Percentiles rank a stretch among this genome's conserved stretches.
Evolutionary conservation across 2,797 vertebrate species (phyloP).

Genomic region (Myoxocephalus aenaeus): DNA sequence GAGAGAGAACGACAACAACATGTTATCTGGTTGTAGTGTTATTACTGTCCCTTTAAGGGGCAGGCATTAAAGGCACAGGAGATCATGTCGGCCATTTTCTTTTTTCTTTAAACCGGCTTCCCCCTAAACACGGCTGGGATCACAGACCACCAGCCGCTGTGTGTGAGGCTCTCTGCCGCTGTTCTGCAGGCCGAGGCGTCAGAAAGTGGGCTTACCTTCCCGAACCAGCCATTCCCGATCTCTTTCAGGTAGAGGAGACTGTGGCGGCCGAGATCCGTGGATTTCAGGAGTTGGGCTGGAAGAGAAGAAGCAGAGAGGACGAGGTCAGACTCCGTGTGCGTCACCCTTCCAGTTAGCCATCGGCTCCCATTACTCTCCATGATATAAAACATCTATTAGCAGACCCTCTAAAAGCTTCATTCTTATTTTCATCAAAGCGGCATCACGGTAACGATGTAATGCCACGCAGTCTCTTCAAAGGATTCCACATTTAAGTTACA

Average conservation of each 20-base stretch:
- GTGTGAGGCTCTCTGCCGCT: no score
- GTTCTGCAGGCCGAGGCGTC: conserved; percentile 1
- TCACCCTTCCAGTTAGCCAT: neutral
- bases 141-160: no score
- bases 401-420: neutral
- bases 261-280: conserved; percentile 89
- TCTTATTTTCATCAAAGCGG: neutral
- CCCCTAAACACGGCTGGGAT: no score
- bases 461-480: neutral
- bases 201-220: conserved; percentile 88
- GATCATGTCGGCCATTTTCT: no score
- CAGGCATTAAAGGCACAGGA: no score
- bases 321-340: no score
- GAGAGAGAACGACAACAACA: conserved; percentile 54
- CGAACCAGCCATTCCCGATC: conserved; percentile 97
- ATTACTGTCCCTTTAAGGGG: neutral
- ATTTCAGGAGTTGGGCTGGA: conserved; percentile 91
- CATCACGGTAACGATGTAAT: neutral
- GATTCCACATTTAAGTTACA: neutral
- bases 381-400: neutral
- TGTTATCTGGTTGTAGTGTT: conserved; percentile 44
- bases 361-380: neutral
- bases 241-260: conserved; percentile 96
- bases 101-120: no score
- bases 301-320: conserved; percentile 8